A percentile compares a stretch with the other conserved stretches of the same genome.
These are phyloP conservation scores for Clarias platycephalus DNA, from an alignment of 2,797 vertebrate genomes.

Conservation along the genomic window DNA sequence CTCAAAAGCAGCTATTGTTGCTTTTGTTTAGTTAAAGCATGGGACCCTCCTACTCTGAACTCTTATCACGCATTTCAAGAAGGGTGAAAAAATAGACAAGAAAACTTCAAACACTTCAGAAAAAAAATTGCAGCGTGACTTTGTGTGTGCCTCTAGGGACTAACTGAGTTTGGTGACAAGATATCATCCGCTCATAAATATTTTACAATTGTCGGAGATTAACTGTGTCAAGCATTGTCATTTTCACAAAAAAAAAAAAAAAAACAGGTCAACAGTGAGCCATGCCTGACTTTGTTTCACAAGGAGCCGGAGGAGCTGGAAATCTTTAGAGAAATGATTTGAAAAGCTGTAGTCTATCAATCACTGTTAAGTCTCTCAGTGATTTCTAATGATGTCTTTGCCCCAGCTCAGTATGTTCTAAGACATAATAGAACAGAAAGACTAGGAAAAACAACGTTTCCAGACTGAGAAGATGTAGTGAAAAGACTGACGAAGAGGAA, in stretches of 20 bases:
- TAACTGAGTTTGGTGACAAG: constrained; percentile 45
- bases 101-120: constrained; percentile 37
- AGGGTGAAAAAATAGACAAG: constrained; percentile 22
- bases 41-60: constrained; percentile 20
- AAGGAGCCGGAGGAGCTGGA: neutral
- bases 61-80: constrained; percentile 31
- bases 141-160: constrained; percentile 36
- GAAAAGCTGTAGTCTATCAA: constrained; percentile 26
- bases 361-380: constrained; percentile 10
- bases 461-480: neutral
- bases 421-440: neutral
- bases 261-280: constrained; percentile 20
- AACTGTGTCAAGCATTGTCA: constrained; percentile 16
- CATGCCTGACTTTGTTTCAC: constrained; percentile 3
- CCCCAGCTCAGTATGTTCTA: constrained; percentile 12
- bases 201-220: constrained; percentile 48
- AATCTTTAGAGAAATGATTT: constrained; percentile 30
- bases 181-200: constrained; percentile 45
- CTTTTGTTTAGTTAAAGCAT: constrained; percentile 27
- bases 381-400: constrained; percentile 36
- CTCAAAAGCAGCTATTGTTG: neutral
- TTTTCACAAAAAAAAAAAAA: constrained; percentile 35
- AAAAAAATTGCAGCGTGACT: constrained; percentile 16
- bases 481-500: constrained; percentile 3
- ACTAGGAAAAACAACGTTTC: constrained; percentile 2